phyloP scores from a whole-genome alignment of 2,797 vertebrate genomes.

The Aplochiton taeniatus region DNA sequence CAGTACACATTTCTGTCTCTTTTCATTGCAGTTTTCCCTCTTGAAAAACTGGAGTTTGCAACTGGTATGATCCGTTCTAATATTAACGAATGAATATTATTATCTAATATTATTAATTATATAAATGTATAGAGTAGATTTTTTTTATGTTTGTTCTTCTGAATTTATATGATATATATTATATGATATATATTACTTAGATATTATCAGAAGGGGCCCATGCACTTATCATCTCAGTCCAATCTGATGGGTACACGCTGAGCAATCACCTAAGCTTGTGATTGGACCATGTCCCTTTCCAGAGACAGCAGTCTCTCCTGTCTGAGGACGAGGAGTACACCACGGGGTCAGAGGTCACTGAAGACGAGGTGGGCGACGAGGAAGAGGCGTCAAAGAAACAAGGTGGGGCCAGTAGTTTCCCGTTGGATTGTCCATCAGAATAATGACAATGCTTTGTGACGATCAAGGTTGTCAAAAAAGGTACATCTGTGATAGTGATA shows the following conservation, averaged over 20 bases:
- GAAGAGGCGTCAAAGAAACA: constrained; percentile 93
- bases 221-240: too few species aligned
- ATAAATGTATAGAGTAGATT: too few species aligned
- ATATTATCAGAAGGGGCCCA: too few species aligned
- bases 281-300: constrained; percentile 23
- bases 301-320: constrained; percentile 90
- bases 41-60: constrained; percentile 96
- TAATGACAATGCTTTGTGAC: too few species aligned
- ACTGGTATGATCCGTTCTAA: constrained; percentile 77
- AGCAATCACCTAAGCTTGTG: neutral
- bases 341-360: constrained; percentile 96
- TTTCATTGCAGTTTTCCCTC: constrained; percentile 84
- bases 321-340: constrained; percentile 98
- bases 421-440: too few species aligned
- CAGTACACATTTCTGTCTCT: constrained; percentile 23
- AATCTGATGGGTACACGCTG: neutral
- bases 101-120: too few species aligned
- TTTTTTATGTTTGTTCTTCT: neutral
- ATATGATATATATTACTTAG: neutral
- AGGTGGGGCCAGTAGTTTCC: constrained; percentile 64
- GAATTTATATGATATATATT: neutral
- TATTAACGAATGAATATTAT: too few species aligned
- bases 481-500: too few species aligned
- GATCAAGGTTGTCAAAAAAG: too few species aligned
- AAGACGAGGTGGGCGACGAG: constrained; percentile 97